Evolutionary conservation across 1,140 invertebrate genomes (phyloP).

Genomic region (Drosophila pallidifrons): DNA sequence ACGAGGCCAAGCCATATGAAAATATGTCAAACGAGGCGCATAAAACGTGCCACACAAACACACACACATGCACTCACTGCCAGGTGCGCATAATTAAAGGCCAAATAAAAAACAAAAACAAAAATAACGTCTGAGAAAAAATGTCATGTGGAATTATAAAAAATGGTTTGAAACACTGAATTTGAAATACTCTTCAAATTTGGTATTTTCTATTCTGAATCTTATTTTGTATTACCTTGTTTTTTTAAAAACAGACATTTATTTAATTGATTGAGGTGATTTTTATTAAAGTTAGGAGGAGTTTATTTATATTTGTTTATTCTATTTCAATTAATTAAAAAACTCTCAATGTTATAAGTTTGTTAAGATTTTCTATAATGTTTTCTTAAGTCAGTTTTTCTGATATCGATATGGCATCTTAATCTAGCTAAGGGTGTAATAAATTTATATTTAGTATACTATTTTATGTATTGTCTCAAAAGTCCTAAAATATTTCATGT

Average conservation of each 20-base stretch:
- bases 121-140: background rate
- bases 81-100: constrained; percentile 66
- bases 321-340: too few relatives aligned
- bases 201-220: background rate
- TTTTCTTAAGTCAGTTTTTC: too few relatives aligned
- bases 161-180: background rate
- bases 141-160: background rate
- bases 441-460: background rate
- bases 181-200: background rate
- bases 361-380: too few relatives aligned
- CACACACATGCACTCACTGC: constrained; percentile 8
- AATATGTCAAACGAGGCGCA: constrained; percentile 40
- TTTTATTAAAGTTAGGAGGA: too few relatives aligned
- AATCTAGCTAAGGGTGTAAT: too few relatives aligned
- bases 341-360: too few relatives aligned
- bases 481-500: background rate
- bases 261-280: background rate
- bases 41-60: constrained; percentile 32
- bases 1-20: constrained; percentile 19
- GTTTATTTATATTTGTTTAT: too few relatives aligned
- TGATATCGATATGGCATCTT: too few relatives aligned
- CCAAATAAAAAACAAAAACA: constrained; percentile 31
- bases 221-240: background rate
- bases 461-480: background rate
- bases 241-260: background rate